Conservation (phyloP, 2,888 invertebrate genomes). For the Chirona hameri region DNA sequence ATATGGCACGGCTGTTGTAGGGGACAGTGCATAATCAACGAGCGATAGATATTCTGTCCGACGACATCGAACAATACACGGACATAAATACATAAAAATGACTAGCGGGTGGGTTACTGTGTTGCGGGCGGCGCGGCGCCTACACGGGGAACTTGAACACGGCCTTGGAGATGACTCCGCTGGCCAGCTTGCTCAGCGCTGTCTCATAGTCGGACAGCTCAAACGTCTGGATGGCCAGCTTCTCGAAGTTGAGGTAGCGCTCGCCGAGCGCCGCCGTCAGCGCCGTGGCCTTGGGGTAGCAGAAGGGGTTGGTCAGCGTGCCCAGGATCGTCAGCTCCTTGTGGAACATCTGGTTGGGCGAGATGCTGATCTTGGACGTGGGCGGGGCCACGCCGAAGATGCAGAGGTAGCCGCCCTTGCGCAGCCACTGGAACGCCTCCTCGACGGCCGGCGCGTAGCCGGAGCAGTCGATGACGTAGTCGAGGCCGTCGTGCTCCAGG, state of each 20-base stretch:
- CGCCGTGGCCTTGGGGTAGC: slow-evolving; percentile 61
- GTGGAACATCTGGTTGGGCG: slow-evolving; percentile 59
- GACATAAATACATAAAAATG: no score
- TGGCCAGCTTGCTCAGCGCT: slow-evolving; percentile 55
- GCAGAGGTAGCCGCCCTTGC: slow-evolving; percentile 61
- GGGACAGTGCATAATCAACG: no score
- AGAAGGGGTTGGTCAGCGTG: slow-evolving; percentile 64
- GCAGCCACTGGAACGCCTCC: slow-evolving; percentile 56
- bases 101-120: no score
- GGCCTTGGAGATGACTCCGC: slow-evolving; percentile 59
- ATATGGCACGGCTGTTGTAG: no score
- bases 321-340: slow-evolving; percentile 63
- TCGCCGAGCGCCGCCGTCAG: slow-evolving; percentile 61
- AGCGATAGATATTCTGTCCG: no score
- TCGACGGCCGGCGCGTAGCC: slow-evolving; percentile 67
- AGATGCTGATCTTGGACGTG: slow-evolving; percentile 53
- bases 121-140: neutral
- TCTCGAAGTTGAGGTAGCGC: slow-evolving; percentile 57
- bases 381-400: slow-evolving; percentile 65
- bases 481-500: slow-evolving; percentile 48
- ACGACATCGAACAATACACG: no score
- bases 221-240: slow-evolving; percentile 58
- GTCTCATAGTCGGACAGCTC: slow-evolving; percentile 54
- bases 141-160: slow-evolving; percentile 50
- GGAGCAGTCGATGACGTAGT: slow-evolving; percentile 68